Conservation (phyloP, 2,888 invertebrate genomes). For the Axea sp. region DNA sequence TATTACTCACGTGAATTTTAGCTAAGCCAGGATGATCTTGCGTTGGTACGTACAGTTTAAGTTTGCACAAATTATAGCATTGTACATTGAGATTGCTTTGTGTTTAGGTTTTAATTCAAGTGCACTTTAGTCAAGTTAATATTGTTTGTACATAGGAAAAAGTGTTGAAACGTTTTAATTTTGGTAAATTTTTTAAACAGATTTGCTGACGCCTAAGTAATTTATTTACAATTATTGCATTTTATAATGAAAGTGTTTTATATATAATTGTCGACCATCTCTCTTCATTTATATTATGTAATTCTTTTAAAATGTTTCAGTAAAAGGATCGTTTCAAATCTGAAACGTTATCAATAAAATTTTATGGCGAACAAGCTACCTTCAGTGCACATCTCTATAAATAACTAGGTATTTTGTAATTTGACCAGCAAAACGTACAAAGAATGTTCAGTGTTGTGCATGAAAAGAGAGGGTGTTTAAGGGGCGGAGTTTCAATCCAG, state of each 20-base stretch:
- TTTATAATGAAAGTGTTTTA: too few relatives aligned
- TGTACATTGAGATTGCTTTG: background rate
- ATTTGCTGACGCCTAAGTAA: too few relatives aligned
- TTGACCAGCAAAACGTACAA: constrained; percentile 26
- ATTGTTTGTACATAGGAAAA: too few relatives aligned
- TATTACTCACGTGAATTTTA: constrained; percentile 33
- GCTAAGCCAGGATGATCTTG: constrained; percentile 24
- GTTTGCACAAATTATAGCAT: constrained; percentile 6
- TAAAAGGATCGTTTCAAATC: too few relatives aligned
- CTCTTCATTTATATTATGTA: too few relatives aligned
- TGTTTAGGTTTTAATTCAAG: constrained; percentile 16
- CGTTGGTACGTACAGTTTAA: constrained; percentile 24
- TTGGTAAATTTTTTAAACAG: too few relatives aligned
- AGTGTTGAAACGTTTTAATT: too few relatives aligned
- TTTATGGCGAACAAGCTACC: constrained; percentile 1
- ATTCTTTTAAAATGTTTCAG: too few relatives aligned
- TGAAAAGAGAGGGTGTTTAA: constrained; percentile 23
- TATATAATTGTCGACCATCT: too few relatives aligned
- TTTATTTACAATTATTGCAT: too few relatives aligned
- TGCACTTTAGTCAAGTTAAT: too few relatives aligned
- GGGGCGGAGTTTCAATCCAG: constrained; percentile 51
- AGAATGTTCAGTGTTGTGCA: constrained; percentile 16
- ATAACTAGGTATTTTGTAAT: constrained; percentile 10
- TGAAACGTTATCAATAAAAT: too few relatives aligned
- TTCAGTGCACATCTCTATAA: background rate